Evolutionary conservation across 2,888 invertebrate species (phyloP), one percentile per base, ranked within the genome.

Genomic region (Blera fallax): DNA sequence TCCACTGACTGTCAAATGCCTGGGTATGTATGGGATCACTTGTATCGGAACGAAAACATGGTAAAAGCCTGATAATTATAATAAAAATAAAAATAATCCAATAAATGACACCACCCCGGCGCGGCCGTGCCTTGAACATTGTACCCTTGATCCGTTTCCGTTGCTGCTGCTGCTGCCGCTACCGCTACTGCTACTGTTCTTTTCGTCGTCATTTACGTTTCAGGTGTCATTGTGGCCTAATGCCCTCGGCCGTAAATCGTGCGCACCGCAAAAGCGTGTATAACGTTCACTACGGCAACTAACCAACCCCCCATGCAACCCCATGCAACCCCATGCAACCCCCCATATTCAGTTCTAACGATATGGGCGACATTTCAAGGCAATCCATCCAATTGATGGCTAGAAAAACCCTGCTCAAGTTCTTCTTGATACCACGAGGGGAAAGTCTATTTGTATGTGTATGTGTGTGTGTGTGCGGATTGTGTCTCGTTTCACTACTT

Each of bases 321-420:
- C 24, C 24, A 24, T 3, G 24, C 24, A 24, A 24, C 24, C 24
- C 24, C 24, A 24, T 24, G 24, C n/a, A n/a, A n/a, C n/a, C n/a
- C 73, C 79, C 54, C 67, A 40, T 56, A 32, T 64, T 65, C 50
- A 16, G 58, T 54, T 40, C 60, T 43, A 80, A 58, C 50, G 24
- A 69, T 58, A 70, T 58, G 69, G 64, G 64, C 40, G 78, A 80
- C 84, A 76, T 70, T 84, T 80, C 84, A 84, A 84, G 84, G 84
- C 74, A 80, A 74, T 80, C 56, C 74, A 32, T 80, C 84, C 58
- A 76, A 84, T 84, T 84, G 74, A 80, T 84, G 74, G 65, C 37
- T 80, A 64, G 69, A 69, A 74, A 82, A 50, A 64, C 48, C 48
- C 18, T 48, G 18, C 43, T 27, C 21, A 24, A 48, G 24, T 14